Conservation (phyloP, 2,797 vertebrate species). For the Poeciliopsis infans region DNA sequence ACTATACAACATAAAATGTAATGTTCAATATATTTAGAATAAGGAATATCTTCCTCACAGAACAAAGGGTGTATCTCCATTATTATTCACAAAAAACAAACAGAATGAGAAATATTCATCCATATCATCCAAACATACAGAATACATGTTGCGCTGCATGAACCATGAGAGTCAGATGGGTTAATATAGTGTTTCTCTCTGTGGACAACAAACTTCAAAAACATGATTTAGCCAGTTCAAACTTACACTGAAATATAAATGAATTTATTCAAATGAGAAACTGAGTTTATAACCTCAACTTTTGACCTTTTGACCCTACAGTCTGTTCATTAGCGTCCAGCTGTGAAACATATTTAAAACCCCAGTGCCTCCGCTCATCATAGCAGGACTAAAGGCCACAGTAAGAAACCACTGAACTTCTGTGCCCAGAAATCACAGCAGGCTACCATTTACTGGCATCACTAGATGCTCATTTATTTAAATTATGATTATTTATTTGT, state of each 20-base stretch:
- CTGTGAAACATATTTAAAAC: neutral
- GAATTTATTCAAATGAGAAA: neutral
- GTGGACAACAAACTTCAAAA: neutral
- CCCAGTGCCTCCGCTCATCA: neutral
- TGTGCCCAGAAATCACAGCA: constrained; percentile 21
- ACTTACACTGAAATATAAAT: neutral
- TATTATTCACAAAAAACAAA: neutral
- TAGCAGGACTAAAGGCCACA: neutral
- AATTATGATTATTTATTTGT: neutral
- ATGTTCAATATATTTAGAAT: neutral
- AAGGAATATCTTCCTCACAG: neutral
- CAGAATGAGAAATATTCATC: neutral
- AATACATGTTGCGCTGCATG: constrained; percentile 3
- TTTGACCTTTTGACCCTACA: neutral
- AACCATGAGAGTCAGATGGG: constrained; percentile 18
- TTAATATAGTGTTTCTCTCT: constrained; percentile 1
- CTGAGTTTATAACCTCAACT: neutral
- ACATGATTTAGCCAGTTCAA: neutral
- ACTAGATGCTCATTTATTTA: constrained; percentile 6
- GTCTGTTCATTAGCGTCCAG: neutral
- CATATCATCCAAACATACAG: neutral
- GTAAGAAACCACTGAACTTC: constrained; percentile 6
- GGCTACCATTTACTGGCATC: constrained; percentile 10
- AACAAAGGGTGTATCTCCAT: neutral
- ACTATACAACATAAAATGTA: neutral